Evolutionary conservation across 1,140 invertebrate genomes (phyloP).

Genomic region (Spodoptera frugiperda): DNA sequence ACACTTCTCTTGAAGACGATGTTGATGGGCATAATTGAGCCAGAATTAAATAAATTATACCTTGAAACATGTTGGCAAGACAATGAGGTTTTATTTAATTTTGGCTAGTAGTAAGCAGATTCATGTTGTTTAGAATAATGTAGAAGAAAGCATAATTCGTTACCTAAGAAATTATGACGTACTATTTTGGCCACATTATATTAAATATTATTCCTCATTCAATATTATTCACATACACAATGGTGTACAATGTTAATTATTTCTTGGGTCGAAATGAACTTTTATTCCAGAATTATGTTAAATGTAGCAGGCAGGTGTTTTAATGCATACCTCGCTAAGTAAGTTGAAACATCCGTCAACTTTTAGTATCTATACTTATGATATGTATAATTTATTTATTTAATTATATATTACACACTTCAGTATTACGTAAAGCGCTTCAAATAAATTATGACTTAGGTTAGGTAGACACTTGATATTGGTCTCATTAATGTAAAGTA

Average conservation of each 20-base stretch:
- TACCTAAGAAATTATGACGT: slow-evolving; percentile 11
- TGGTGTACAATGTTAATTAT: slow-evolving; percentile 2
- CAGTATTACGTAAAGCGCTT: slow-evolving; percentile 12
- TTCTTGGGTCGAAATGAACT: slow-evolving; percentile 30
- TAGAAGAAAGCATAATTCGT: slow-evolving; percentile 30
- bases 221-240: not conserved
- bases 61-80: slow-evolving; percentile 41
- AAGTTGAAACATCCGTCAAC: slow-evolving; percentile 13
- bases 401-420: slow-evolving; percentile 17
- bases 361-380: not conserved
- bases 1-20: slow-evolving; percentile 26
- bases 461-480: not conserved
- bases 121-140: slow-evolving; percentile 45
- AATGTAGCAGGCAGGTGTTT: slow-evolving; percentile 31
- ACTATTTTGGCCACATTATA: not conserved
- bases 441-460: not conserved
- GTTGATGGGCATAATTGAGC: slow-evolving; percentile 31
- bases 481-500: slow-evolving; percentile 13
- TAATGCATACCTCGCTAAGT: slow-evolving; percentile 42
- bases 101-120: slow-evolving; percentile 40
- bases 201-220: no score
- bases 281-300: slow-evolving; percentile 34
- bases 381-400: not conserved
- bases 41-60: slow-evolving; percentile 45
- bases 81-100: slow-evolving; percentile 45